Evolutionary conservation across 1,140 invertebrate genomes (phyloP).

Genomic region (Plodia interpunctella): DNA sequence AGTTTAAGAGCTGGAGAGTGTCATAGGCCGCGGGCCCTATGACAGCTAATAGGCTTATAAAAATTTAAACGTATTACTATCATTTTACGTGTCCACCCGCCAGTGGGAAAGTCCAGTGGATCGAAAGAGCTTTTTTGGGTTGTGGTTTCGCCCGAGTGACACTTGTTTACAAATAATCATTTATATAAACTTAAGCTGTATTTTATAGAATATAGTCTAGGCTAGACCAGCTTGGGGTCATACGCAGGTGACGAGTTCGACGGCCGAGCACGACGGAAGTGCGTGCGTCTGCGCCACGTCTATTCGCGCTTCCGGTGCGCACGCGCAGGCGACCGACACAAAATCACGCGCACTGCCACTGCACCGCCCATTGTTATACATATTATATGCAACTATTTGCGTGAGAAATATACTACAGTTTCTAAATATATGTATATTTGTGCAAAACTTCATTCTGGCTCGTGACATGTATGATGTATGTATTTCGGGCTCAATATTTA

Average conservation of each 20-base stretch:
- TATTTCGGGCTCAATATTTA: too few species aligned
- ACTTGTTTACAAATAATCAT: too few species aligned
- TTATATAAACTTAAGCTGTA: neutral
- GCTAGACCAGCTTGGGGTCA: neutral
- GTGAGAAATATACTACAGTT: neutral
- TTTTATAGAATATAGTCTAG: neutral
- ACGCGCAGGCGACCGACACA: conserved; percentile 29
- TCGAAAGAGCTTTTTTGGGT: too few species aligned
- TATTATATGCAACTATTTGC: neutral
- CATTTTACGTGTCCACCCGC: too few species aligned
- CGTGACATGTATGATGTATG: neutral
- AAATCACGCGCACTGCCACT: conserved; percentile 24
- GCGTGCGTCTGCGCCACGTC: conserved; percentile 69
- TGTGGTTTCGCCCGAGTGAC: too few species aligned
- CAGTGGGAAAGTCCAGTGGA: too few species aligned
- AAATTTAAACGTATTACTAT: too few species aligned
- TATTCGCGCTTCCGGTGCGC: conserved; percentile 63
- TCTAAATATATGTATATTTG: neutral
- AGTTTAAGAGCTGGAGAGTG: too few species aligned
- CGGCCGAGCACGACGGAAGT: conserved; percentile 56
- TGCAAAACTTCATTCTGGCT: neutral
- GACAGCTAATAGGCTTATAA: too few species aligned
- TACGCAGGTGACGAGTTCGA: conserved; percentile 51
- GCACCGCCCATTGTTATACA: conserved; percentile 5
- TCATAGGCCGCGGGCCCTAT: too few species aligned